Evolutionary conservation across 2,888 invertebrate species (phyloP).

Genomic region (Drosophila cracens): DNA sequence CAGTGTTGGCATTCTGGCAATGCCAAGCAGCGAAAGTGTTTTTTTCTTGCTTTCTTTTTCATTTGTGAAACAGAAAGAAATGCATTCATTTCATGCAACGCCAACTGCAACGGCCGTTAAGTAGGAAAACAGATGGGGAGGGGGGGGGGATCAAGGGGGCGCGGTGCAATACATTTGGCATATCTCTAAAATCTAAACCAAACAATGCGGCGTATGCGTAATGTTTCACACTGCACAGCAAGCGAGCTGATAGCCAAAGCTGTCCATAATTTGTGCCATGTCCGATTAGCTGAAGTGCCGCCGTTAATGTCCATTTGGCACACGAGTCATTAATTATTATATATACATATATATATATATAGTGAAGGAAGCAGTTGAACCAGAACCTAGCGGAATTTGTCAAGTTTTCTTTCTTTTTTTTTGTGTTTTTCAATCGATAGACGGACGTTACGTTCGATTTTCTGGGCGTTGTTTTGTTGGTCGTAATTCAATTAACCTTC

Average conservation of each 20-base stretch:
- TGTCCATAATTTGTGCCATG: constrained; percentile 13
- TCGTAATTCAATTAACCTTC: constrained; percentile 78
- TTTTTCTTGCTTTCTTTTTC: constrained; percentile 2
- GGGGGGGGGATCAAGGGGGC: neutral
- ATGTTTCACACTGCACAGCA: constrained; percentile 43
- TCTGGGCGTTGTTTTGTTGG: constrained; percentile 19
- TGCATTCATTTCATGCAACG: constrained; percentile 70
- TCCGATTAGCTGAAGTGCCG: constrained; percentile 2
- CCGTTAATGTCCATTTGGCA: constrained; percentile 21
- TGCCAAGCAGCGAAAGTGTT: constrained; percentile 77
- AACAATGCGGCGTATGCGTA: constrained; percentile 61
- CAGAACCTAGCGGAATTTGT: constrained; percentile 13
- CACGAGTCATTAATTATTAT: constrained; percentile 28
- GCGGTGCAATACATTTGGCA: constrained; percentile 23
- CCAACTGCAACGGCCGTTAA: constrained; percentile 42
- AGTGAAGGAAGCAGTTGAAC: neutral
- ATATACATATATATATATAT: neutral
- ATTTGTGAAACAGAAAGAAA: constrained; percentile 26
- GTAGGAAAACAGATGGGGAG: neutral
- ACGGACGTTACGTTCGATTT: constrained; percentile 36
- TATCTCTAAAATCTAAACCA: neutral
- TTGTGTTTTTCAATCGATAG: constrained; percentile 41
- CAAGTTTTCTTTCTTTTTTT: constrained; percentile 9
- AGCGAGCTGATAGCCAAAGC: constrained; percentile 14
- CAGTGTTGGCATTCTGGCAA: constrained; percentile 66